Percentiles rank a stretch among this genome's conserved stretches.
Evolutionary conservation across 2,888 invertebrate genomes (phyloP).

Genomic region (Julus scandinavius): DNA sequence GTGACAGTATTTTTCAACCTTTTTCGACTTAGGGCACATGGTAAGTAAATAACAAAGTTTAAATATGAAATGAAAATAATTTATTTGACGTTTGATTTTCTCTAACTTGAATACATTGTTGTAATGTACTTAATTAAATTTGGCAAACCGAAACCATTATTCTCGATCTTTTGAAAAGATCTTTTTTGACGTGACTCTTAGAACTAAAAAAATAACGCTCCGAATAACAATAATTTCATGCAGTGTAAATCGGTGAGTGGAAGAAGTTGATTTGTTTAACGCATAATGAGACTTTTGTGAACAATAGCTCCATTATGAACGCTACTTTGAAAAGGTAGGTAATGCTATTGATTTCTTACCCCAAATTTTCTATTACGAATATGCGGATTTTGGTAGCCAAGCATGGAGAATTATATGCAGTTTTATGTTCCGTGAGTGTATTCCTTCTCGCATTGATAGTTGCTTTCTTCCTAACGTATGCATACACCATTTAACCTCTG

Average conservation of each 20-base stretch:
- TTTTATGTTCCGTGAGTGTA: not conserved
- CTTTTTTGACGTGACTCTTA: not conserved
- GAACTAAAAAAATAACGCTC: not conserved
- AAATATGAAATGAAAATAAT: not conserved
- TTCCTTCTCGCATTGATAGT: slow-evolving; percentile 1
- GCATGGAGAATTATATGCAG: slow-evolving; percentile 21
- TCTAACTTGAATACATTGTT: not conserved
- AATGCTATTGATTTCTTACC: slow-evolving; percentile 23
- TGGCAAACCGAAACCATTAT: not conserved
- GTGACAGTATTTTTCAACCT: no score
- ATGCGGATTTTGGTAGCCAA: slow-evolving; percentile 36
- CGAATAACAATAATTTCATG: slow-evolving; percentile 12
- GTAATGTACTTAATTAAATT: not conserved
- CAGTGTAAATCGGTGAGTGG: slow-evolving; percentile 4
- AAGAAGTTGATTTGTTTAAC: slow-evolving; percentile 35
- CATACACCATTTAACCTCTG: not conserved
- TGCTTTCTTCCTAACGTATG: not conserved
- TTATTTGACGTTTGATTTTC: not conserved
- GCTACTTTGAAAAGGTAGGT: slow-evolving; percentile 14
- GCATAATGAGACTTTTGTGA: slow-evolving; percentile 27
- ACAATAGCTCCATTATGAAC: slow-evolving; percentile 6
- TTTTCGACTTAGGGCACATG: no score
- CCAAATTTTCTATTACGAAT: slow-evolving; percentile 18
- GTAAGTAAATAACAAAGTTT: no score
- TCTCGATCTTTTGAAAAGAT: not conserved